These are phyloP conservation scores for Ctenopoma multispine DNA, from an alignment of 2,797 vertebrate genomes.

Conservation along the genomic window DNA sequence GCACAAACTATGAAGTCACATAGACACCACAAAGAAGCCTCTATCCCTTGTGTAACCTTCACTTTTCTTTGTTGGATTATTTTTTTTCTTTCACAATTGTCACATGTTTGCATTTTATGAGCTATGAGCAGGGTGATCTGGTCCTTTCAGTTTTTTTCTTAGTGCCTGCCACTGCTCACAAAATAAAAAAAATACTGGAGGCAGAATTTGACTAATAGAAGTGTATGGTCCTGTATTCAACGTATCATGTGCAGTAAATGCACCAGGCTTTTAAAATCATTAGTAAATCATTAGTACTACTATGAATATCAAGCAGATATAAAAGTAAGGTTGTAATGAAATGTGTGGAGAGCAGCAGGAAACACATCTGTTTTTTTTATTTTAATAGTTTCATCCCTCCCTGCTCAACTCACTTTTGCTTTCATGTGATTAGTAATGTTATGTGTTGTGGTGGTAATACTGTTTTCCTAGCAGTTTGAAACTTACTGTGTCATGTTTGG, in stretches of 20 bases:
- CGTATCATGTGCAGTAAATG: no score
- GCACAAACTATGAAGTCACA: constrained; percentile 14
- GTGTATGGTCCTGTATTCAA: not conserved
- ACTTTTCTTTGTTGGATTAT: constrained; percentile 10
- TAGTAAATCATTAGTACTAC: no score
- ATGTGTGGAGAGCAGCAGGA: not conserved
- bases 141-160: no score
- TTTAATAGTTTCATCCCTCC: not conserved
- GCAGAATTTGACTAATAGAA: not conserved
- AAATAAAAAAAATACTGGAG: not conserved
- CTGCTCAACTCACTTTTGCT: constrained; percentile 9
- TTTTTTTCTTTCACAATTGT: not conserved
- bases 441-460: constrained; percentile 2
- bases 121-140: not conserved
- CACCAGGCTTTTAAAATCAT: no score
- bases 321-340: not conserved
- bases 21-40: constrained; percentile 5
- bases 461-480: not conserved
- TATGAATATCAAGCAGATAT: not conserved
- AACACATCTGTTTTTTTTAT: not conserved
- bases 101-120: constrained; percentile 4
- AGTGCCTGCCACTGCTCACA: not conserved
- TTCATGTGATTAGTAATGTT: not conserved
- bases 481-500: not conserved
- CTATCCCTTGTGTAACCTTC: not conserved